Percentiles rank a stretch among this genome's conserved stretches.
Evolutionary conservation across 1,140 invertebrate genomes (phyloP).

Genomic region (Pygmarrhopalites habei): DNA sequence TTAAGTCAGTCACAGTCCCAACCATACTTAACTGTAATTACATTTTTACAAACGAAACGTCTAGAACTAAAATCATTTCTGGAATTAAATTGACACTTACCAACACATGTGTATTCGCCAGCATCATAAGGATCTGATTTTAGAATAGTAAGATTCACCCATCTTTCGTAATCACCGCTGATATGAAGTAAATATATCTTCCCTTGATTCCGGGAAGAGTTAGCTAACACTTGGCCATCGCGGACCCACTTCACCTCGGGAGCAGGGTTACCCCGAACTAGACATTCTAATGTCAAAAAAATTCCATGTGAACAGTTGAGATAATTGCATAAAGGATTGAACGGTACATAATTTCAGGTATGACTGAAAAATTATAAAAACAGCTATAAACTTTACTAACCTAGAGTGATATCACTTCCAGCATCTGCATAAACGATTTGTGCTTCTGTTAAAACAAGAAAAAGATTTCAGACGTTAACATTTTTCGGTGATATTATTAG

Average conservation of each 20-base stretch:
- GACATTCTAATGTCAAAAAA: constrained; percentile 56
- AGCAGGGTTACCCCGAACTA: constrained; percentile 70
- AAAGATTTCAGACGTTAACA: too few species aligned
- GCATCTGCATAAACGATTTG: constrained; percentile 58
- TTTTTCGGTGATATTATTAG: too few species aligned
- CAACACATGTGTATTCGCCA: constrained; percentile 74
- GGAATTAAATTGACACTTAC: too few species aligned
- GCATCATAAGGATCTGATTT: constrained; percentile 63
- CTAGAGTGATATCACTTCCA: constrained; percentile 66
- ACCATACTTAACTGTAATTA: too few species aligned
- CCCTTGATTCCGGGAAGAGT: constrained; percentile 45
- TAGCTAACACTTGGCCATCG: constrained; percentile 59
- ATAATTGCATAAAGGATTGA: too few species aligned
- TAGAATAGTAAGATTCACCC: constrained; percentile 69
- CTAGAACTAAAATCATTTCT: too few species aligned
- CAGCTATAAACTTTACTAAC: too few species aligned
- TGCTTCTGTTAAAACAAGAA: too few species aligned
- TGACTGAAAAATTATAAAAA: neutral
- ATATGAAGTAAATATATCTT: constrained; percentile 42
- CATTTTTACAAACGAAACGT: too few species aligned
- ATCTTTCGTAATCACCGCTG: constrained; percentile 47
- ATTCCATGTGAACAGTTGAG: too few species aligned
- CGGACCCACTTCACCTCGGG: constrained; percentile 75
- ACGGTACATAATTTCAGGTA: too few species aligned
- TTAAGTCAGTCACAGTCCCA: too few species aligned